Evolutionary conservation across 2,888 invertebrate genomes (phyloP), one percentile per base, ranked within the genome.

Genomic region (Fissipunctia ypsillon): DNA sequence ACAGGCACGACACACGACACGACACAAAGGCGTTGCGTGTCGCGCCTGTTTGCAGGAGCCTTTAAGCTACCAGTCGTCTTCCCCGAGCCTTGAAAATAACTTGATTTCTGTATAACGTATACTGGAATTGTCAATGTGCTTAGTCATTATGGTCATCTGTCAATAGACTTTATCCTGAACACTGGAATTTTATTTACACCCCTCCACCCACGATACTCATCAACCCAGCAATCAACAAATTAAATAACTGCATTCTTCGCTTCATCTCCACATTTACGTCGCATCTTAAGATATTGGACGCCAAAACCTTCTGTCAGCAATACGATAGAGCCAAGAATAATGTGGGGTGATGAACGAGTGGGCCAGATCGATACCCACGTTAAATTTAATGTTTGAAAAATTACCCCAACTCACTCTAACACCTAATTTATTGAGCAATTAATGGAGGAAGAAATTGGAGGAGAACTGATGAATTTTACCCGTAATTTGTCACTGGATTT

Each of bases 251-350:
- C 22, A 19, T 52, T 25, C 2, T 43, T 63, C 82, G 84, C 85
- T 79, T 10, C 60, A 76, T 76, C 85, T 76, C 59, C 0, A 78
- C 31, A 73, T 81, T 91, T 88, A 60, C 10, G 52, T 43, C 80
- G 59, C 31, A 66, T 69, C 83, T 83, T 83, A 90, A 92, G 91
- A 92, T 93, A 93, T 91, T 91, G 90, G 91, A 93, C 90, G 92
- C 93, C 93, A 93, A 93, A 94, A 94, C 93, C 93, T 92, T 92
- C 90, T 93, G 94, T 94, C 94, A 92, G 91, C 91, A 89, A 88
- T 89, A 86, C 91, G 94, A 94, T 94, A 94, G 91, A 90, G 89
- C 88, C 80, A 87, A 91, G 91, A 92, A 89, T 94, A 93, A 94
- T 93, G 92, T 89, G 85, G 69, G 69, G 83, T 83, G 88, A 89